Evolutionary conservation across 1,140 invertebrate genomes (phyloP).

Genomic region (Neodiprion virginianus): DNA sequence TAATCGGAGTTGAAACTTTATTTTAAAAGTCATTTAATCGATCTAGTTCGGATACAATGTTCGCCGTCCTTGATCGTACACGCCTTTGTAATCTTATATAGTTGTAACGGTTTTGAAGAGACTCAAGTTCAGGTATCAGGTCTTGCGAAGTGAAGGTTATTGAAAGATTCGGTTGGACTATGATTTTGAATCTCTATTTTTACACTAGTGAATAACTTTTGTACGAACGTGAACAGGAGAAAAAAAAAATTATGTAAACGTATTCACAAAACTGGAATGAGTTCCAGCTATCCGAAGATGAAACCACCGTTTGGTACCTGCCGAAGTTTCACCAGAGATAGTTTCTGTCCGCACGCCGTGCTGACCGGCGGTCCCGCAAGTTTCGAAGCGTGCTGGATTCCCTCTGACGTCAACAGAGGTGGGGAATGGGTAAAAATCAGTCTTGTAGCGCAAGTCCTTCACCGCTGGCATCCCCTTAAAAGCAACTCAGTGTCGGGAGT

Average conservation of each 20-base stretch:
- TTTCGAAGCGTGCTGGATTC: background rate
- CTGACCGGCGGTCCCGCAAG: background rate
- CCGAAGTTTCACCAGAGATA: background rate
- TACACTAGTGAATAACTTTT: background rate
- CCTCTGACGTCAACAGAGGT: background rate
- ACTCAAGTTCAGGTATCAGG: too few species aligned
- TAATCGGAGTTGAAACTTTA: too few species aligned
- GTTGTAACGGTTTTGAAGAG: too few species aligned
- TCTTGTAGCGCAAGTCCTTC: background rate
- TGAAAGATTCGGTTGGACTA: too few species aligned
- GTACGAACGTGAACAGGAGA: background rate
- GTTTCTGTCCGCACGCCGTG: background rate
- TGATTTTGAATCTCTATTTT: background rate
- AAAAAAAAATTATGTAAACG: background rate
- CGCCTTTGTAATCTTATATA: too few species aligned
- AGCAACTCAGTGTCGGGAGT: background rate
- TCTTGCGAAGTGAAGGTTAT: too few species aligned
- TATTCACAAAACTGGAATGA: background rate
- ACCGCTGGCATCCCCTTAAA: slow-evolving; percentile 3
- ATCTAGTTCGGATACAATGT: too few species aligned
- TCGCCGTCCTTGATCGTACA: too few species aligned
- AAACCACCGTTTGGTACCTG: background rate
- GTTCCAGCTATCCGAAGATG: too few species aligned
- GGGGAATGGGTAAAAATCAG: background rate
- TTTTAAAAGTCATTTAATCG: too few species aligned